Evolutionary conservation across 2,888 invertebrate genomes (phyloP).

Genomic region (Xylota segnis): DNA sequence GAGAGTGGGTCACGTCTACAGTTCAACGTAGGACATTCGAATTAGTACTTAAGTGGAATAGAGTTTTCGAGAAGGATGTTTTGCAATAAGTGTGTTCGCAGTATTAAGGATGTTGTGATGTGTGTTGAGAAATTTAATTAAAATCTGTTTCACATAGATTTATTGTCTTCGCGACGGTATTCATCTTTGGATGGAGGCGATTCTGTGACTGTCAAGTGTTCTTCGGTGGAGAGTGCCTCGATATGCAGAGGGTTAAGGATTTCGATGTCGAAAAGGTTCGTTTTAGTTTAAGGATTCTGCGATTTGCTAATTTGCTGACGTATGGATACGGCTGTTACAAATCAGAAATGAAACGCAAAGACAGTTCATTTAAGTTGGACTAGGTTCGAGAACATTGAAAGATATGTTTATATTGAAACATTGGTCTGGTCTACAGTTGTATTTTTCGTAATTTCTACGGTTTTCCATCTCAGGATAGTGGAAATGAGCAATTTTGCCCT

Average conservation of each 20-base stretch:
- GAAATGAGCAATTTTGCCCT: too few relatives aligned
- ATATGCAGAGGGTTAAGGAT: conserved; percentile 14
- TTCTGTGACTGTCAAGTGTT: conserved; percentile 49
- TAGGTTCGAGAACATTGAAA: too few relatives aligned
- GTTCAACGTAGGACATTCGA: conserved; percentile 25
- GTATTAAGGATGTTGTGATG: neutral
- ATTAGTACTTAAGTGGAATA: neutral
- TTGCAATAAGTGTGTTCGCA: conserved; percentile 21
- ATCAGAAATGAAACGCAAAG: too few relatives aligned
- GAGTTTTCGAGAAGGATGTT: conserved; percentile 18
- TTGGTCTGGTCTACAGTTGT: too few relatives aligned
- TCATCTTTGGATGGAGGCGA: conserved; percentile 22
- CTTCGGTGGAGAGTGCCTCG: conserved; percentile 52
- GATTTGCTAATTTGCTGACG: too few relatives aligned
- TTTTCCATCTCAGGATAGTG: too few relatives aligned
- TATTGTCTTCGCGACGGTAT: conserved; percentile 1
- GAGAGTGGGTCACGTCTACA: neutral
- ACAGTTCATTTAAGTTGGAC: too few relatives aligned
- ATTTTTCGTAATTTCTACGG: too few relatives aligned
- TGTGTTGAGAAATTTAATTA: neutral
- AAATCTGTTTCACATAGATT: conserved; percentile 20
- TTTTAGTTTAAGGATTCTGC: neutral
- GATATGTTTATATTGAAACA: too few relatives aligned
- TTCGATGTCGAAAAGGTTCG: conserved; percentile 45
- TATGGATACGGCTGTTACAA: too few relatives aligned